Evolutionary conservation across 2,797 vertebrate species (phyloP), one percentile per base, ranked within the genome.

Genomic region (Halcyon leucocephala): DNA sequence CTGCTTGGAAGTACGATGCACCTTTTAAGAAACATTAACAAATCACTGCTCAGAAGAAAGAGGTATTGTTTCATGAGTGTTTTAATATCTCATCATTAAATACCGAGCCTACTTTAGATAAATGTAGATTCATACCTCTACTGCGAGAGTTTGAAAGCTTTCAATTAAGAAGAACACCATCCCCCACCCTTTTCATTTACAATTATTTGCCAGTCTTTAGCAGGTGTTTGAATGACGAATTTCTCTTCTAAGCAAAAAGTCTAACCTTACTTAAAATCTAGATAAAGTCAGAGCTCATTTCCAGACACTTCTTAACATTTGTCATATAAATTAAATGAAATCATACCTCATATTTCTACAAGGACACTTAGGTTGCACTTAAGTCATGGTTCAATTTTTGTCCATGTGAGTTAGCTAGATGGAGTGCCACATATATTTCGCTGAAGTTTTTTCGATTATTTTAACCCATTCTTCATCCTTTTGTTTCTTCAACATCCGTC

Each of bases 351-450:
- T 0, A 7, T 46, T 87, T 64, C 20, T 20, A 49, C 26, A 29
- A 58, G 35, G 24, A 20, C 46, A 14, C 5, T 42, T 60, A 22
- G 6, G 29, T 71, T 79, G 18, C 12, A 37, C 3, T 54, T 12
- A 31, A 78, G 20, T 41, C 15, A 22, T 7, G 42, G 31, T 71
- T 58, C 31, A 14, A 26, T 48, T 62, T 90, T 69, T 72, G 7
- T 24, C 29, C 13, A 9, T 62, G 13, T 0, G 0, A 4, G 13
- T 74, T 71, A 54, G 12, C 21, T 48, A n/a, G 12, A 28, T n/a
- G 13, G 8, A 13, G 21, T 35, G 77, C 41, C 4, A 4, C 2
- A 1, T 19, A 21, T 4, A 28, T 65, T 33, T 57, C 29, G 3
- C 28, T 5, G 6, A 10, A 65, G 9, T 12, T 2, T 73, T 73